These are phyloP conservation scores for Limnephilus auricula DNA, from an alignment of 2,888 invertebrate species.

Conservation along the genomic window DNA sequence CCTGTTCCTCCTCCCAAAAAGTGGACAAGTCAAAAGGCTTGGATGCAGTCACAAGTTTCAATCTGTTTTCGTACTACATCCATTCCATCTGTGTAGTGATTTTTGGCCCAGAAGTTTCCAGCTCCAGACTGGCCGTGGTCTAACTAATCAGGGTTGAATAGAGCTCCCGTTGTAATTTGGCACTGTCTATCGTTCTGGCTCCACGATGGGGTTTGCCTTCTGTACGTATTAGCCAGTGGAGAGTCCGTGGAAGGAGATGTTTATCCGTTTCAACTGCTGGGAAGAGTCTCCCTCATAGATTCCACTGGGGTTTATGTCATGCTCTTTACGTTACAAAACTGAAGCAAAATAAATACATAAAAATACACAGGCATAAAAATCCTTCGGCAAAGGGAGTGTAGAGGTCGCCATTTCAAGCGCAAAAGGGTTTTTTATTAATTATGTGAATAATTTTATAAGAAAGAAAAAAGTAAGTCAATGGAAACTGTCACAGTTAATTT, in stretches of 20 bases:
- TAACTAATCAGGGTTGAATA: conserved; percentile 48
- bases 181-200: conserved; percentile 43
- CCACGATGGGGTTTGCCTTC: conserved; percentile 36
- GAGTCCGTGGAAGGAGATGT: conserved; percentile 34
- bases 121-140: conserved; percentile 5
- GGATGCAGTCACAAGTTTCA: conserved; percentile 44
- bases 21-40: conserved; percentile 37
- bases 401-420: no score
- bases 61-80: conserved; percentile 36
- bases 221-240: conserved; percentile 22
- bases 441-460: no score
- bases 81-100: neutral
- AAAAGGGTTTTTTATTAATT: no score
- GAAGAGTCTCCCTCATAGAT: conserved; percentile 26
- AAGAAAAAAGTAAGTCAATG: no score
- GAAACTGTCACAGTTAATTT: no score
- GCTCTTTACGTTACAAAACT: conserved; percentile 51
- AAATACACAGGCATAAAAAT: no score
- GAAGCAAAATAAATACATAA: conserved; percentile 12
- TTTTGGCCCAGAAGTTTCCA: conserved; percentile 22
- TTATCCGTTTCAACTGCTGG: conserved; percentile 49
- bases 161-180: conserved; percentile 23
- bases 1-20: neutral
- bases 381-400: no score
- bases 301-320: conserved; percentile 43